Base-by-base conservation (phyloP, 2,888 invertebrate genomes). In the Spisula solida region DNA sequence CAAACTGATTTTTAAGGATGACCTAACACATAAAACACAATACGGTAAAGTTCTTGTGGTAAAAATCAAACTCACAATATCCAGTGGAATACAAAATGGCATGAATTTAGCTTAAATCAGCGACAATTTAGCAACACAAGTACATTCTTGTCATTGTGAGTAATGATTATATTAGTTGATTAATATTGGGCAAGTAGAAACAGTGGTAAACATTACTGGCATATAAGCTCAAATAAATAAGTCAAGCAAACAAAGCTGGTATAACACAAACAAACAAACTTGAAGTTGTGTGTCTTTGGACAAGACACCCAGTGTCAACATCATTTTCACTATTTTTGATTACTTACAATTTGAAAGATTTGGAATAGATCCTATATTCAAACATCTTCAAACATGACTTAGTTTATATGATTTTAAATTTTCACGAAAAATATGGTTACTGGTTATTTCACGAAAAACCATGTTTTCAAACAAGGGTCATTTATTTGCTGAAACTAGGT, bases 171-270 rank as follows among this genome's bases (percentile, higher is more conserved):
- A 75, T 75, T 75, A 75, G 75, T 75, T 34, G 31, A 75, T 75
- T 31, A 75, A 75, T 34, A 41, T 41, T 41, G 31, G 75, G 60
- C 20, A 25, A 66, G 60, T 25, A 66, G 60, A 66, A 66, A 66
- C 60, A 34, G 75, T 31, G 75, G 75, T 75, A 75, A 75, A 29
- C 41, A 18, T 66, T 75, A 75, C 75, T 75, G 60, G 75, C 29
- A 75, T 75, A 31, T 34, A 66, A 75, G 75, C 75, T 75, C 5
- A 75, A 75, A 75, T 34, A 75, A 75, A 31, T 34, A 75, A 5
- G 41, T 70, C 75, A 75, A 75, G 75, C 75, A 75, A 75, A 75
- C 31, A 16, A 75, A 75, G 75, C 75, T 20, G 34, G 29, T 16
- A 31, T 10, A 75, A 75, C 16, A 75, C 75, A 75, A 31, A 75